phyloP scores from a whole-genome alignment of 2,888 invertebrate species.

The Epistrophe grossulariae region DNA sequence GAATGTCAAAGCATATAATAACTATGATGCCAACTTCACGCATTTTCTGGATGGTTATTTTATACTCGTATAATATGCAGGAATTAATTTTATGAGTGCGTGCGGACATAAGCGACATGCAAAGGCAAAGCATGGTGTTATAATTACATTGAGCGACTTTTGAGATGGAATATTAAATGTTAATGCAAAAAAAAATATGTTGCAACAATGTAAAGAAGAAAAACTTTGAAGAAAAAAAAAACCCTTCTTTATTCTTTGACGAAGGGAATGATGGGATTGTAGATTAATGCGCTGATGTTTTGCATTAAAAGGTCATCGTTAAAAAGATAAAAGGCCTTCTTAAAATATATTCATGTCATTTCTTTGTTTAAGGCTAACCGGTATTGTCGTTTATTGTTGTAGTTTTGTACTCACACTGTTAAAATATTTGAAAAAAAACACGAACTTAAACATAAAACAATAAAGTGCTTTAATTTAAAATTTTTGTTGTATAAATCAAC shows the following conservation, averaged over 20 bases:
- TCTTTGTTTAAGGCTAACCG: background rate
- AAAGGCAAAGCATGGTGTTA: conserved; percentile 15
- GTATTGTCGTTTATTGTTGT: background rate
- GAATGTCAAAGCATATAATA: conserved; percentile 41
- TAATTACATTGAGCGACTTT: conserved; percentile 31
- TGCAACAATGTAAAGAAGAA: background rate
- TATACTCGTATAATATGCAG: background rate
- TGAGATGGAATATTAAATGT: conserved; percentile 46
- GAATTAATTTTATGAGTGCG: conserved; percentile 35
- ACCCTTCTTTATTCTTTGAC: background rate
- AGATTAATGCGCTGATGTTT: background rate
- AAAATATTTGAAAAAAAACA: too few species aligned
- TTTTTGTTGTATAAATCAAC: too few species aligned
- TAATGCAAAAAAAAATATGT: conserved; percentile 25
- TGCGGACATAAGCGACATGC: background rate
- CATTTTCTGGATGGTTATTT: background rate
- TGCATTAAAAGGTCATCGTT: background rate
- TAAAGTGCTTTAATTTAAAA: too few species aligned
- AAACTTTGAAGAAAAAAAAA: background rate
- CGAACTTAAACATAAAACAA: too few species aligned
- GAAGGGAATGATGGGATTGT: background rate
- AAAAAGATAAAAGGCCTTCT: background rate
- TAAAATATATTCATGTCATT: background rate
- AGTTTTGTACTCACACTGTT: background rate
- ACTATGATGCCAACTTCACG: conserved; percentile 39